Conservation (phyloP, 1,140 invertebrate species). For the Oedothorax gibbosus region DNA sequence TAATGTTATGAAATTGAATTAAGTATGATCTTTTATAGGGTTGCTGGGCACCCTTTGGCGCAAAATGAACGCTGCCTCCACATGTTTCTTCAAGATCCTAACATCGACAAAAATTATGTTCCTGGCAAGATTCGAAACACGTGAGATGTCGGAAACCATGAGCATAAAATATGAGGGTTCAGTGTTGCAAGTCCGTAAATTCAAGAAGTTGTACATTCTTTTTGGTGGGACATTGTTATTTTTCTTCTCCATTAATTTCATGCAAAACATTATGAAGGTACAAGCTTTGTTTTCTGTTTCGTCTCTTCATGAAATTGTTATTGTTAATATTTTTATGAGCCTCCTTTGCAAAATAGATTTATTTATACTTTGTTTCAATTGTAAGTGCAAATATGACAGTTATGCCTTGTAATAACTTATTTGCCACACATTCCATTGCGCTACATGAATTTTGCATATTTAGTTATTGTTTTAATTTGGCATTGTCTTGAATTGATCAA, state of each 20-base stretch:
- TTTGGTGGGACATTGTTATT: constrained; percentile 34
- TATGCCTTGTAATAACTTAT: not conserved
- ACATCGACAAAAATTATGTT: constrained; percentile 99
- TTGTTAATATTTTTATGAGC: constrained; percentile 46
- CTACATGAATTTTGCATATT: constrained; percentile 6
- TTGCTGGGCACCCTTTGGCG: constrained; percentile 99
- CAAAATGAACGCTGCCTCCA: constrained; percentile 99
- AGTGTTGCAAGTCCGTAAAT: constrained; percentile 23
- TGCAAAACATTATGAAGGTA: constrained; percentile 3
- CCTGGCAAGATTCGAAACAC: constrained; percentile 99
- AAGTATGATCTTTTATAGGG: constrained; percentile 69
- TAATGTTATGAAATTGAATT: not conserved
- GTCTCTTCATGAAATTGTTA: constrained; percentile 24
- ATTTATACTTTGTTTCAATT: constrained; percentile 14
- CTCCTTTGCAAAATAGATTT: constrained; percentile 1
- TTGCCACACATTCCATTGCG: constrained; percentile 32
- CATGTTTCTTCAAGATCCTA: constrained; percentile 98
- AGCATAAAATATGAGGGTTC: constrained; percentile 18
- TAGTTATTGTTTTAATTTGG: constrained; percentile 16
- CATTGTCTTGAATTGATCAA: not conserved
- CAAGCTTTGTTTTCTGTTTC: constrained; percentile 19
- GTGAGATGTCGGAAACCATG: constrained; percentile 65
- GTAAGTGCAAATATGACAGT: not conserved
- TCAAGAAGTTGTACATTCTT: constrained; percentile 43
- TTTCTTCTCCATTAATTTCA: constrained; percentile 17